Conservation (phyloP, 2,113 vertebrate species). For the Circaetus gallicus region DNA sequence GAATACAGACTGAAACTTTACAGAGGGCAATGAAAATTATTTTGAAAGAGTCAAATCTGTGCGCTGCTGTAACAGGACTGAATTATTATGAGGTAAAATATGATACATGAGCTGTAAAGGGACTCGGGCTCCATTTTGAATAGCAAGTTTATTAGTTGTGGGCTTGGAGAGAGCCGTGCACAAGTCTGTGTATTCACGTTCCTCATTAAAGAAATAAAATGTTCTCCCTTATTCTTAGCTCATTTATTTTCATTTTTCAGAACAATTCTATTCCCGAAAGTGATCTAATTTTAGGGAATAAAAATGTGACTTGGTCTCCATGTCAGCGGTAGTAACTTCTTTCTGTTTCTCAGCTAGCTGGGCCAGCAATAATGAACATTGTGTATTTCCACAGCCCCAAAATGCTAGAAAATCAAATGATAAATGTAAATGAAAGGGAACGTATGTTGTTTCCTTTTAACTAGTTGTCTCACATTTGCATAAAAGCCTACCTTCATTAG, state of each 20-base stretch:
- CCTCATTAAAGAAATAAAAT: neutral
- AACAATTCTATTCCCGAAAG: neutral
- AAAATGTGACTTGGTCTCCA: neutral
- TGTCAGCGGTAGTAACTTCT: neutral
- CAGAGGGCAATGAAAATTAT: neutral
- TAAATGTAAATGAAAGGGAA: neutral
- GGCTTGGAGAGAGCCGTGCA: neutral
- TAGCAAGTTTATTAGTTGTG: neutral
- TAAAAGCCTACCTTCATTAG: neutral
- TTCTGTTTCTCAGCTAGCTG: neutral
- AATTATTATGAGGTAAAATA: neutral
- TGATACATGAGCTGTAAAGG: neutral
- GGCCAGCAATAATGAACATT: neutral
- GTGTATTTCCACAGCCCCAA: neutral
- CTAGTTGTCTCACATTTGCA: neutral
- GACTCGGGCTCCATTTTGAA: neutral
- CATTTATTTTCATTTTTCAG: neutral
- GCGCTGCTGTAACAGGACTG: neutral
- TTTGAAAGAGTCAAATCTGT: neutral
- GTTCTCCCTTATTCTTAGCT: neutral
- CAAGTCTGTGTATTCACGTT: neutral
- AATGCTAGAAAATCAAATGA: neutral
- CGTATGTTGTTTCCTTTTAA: neutral
- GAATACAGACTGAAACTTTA: neutral
- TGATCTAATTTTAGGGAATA: neutral